These are phyloP conservation scores for Euura saliciscinereae DNA, from an alignment of 1,140 invertebrate genomes.

Conservation along the genomic window DNA sequence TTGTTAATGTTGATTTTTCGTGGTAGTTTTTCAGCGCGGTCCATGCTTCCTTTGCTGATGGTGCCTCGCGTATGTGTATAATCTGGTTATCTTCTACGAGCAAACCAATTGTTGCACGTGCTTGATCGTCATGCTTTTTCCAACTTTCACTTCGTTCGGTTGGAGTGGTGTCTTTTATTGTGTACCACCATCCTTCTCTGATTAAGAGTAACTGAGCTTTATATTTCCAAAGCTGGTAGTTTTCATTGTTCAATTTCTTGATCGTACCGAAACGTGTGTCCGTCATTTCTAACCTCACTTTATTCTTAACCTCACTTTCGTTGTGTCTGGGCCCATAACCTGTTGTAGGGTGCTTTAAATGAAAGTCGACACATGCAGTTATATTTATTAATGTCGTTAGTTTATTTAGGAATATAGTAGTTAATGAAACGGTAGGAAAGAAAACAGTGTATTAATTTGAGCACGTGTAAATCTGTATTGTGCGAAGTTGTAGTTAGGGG, in stretches of 20 bases:
- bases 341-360: too few relatives aligned
- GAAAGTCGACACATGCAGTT: not conserved
- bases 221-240: not conserved
- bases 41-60: constrained; percentile 10
- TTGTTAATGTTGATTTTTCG: constrained; percentile 17
- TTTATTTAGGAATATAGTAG: too few relatives aligned
- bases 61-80: constrained; percentile 9
- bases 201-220: constrained; percentile 15
- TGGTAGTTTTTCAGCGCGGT: constrained; percentile 8
- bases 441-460: too few relatives aligned
- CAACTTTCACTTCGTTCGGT: not conserved
- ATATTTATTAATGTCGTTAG: too few relatives aligned
- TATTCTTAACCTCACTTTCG: too few relatives aligned
- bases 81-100: constrained; percentile 16
- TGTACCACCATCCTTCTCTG: constrained; percentile 8
- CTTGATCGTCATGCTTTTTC: constrained; percentile 13
- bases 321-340: too few relatives aligned
- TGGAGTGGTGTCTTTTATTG: not conserved
- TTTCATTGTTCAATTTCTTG: not conserved
- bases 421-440: too few relatives aligned
- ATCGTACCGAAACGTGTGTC: too few relatives aligned
- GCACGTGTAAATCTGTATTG: too few relatives aligned
- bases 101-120: constrained; percentile 14
- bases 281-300: too few relatives aligned
- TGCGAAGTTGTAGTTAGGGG: too few relatives aligned